Evolutionary conservation across 1,140 invertebrate genomes (phyloP), one percentile per base, ranked within the genome.

Genomic region (Ruditapes philippinarum): DNA sequence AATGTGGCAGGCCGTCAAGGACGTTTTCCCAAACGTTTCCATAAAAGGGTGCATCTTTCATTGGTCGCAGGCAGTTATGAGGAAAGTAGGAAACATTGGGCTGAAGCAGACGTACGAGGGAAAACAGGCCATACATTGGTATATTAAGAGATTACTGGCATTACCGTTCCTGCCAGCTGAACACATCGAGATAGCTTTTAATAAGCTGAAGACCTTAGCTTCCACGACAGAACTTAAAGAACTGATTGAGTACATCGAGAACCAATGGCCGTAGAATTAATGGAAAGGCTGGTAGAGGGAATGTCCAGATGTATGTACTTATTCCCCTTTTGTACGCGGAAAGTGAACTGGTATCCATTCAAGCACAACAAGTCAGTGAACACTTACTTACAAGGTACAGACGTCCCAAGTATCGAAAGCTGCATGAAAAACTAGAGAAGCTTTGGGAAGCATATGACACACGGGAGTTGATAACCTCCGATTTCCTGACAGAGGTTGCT

Each of bases 21-120:
- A 42, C 0, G 86, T 88, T 28, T 91, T 91, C 38, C 74, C 80
- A 5, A 54, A 33, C 7, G 76, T 82, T 4, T 19, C 40, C 0
- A 88, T 91, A 36, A 68, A 80, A n/a, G 86, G 90, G 17, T 86
- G 90, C 36, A 25, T 85, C 0, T 91, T 89, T 40, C 90, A 91
- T 22, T 89, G 76, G 81, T 85, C 74, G 0, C 87, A 91, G 40
- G 73, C 86, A 0, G 82, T 81, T 5, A 89, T 76, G 74, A 65
- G 82, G 25, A 38, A 73, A 0, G 62, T 85, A 0, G 68, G 85
- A 49, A 38, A 57, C 17, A 11, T 85, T 73, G 65, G 68, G 33
- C 31, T 85, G 0, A 9, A 17, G 25, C 38, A 38, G 1, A 28
- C 68, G 0, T 74, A 57, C 82, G 36, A 25, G 25, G 65, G 33